Percentiles rank a stretch among this genome's conserved stretches.
Conservation (phyloP, 2,888 invertebrate species). For the Zele albiditarsus region DNA sequence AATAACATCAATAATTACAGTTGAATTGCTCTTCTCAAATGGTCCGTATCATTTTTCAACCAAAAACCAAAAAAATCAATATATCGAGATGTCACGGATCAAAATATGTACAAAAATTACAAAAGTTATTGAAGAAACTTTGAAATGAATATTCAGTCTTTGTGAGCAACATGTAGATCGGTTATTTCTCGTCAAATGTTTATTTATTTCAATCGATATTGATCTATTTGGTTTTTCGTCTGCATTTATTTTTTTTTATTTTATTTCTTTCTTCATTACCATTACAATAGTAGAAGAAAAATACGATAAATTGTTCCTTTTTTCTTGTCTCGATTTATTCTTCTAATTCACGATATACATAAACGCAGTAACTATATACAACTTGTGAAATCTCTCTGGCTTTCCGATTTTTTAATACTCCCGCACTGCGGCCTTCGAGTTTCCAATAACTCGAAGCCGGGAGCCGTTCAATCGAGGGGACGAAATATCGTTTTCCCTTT, state of each 20-base stretch:
- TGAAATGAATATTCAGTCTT: no score
- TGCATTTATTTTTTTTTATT: neutral
- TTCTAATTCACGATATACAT: neutral
- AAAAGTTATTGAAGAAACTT: no score
- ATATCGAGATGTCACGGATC: no score
- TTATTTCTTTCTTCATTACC: neutral
- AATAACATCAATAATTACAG: no score
- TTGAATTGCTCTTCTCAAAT: no score
- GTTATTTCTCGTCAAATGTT: neutral
- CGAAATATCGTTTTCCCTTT: constrained; percentile 24
- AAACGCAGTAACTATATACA: constrained; percentile 5
- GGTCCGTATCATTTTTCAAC: no score
- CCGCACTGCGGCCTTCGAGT: constrained; percentile 22
- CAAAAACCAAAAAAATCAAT: no score
- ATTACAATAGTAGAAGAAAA: neutral
- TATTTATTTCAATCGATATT: neutral
- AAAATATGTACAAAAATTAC: no score
- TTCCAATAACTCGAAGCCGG: constrained; percentile 29
- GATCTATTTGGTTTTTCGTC: neutral
- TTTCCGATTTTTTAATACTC: constrained; percentile 23
- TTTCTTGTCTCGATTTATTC: neutral
- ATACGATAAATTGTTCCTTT: neutral
- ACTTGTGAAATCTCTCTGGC: constrained; percentile 10
- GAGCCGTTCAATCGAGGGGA: neutral
- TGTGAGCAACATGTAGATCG: neutral